phyloP scores from a whole-genome alignment of 2,113 vertebrate genomes.

The Tychaedon coryphoeus region DNA sequence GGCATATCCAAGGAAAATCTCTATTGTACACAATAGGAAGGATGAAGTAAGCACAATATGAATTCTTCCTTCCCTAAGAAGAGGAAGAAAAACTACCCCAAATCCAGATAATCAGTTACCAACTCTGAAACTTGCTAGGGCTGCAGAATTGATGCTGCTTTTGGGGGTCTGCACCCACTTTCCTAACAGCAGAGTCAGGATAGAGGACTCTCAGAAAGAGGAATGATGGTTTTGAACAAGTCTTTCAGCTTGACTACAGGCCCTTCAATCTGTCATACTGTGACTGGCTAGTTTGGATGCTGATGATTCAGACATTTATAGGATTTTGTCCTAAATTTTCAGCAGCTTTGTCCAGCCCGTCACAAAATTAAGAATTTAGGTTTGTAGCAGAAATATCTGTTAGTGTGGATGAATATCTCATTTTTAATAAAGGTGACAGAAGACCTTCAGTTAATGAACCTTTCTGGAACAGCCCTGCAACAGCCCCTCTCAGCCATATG shows the following conservation, averaged over 20 bases:
- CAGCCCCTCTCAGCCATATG: background rate
- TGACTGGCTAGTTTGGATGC: background rate
- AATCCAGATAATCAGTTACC: background rate
- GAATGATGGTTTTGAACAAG: background rate
- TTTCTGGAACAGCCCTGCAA: background rate
- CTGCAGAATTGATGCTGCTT: background rate
- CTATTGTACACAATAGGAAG: background rate
- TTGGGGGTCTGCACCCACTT: background rate
- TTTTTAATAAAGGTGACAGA: background rate
- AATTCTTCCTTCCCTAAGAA: background rate
- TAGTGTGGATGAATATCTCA: background rate
- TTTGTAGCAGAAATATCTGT: background rate
- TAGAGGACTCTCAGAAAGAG: background rate
- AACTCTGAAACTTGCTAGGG: background rate
- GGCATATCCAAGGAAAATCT: background rate
- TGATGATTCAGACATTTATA: background rate
- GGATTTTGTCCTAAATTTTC: background rate
- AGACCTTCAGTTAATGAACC: background rate
- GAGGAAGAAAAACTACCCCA: background rate
- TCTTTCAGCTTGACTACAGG: background rate
- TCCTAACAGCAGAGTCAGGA: background rate
- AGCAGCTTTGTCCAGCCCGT: background rate
- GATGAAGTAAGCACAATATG: background rate
- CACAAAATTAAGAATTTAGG: background rate
- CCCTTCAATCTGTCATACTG: background rate